Evolutionary conservation across 1,140 invertebrate species (phyloP), one percentile per base, ranked within the genome.

Genomic region (Aphelenchoides besseyi): DNA sequence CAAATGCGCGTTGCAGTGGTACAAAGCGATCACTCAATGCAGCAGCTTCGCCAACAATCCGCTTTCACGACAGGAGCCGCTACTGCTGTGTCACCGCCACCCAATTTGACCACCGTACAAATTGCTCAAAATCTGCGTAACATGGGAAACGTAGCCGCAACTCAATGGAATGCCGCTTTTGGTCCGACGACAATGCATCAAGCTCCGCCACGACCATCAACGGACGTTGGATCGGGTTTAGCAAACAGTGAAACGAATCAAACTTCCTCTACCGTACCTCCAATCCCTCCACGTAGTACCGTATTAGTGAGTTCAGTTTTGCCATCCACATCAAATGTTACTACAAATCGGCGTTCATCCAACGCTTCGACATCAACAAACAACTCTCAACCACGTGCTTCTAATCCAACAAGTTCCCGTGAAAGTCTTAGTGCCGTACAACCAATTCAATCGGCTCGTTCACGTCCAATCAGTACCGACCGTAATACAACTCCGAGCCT

Each of bases 11-110:
- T 77, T 80, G 75, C 69, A 82, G 81, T 82, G 23, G 81, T 85
- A 2, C 82, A 82, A 79, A 84, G 81, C 35, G 81, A 82, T 70
- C 81, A 82, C 36, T 85, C 82, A 5, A 74, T 71, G 29, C 83
- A 77, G 32, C 83, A 81, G 59, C 41, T 72, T 33, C 29, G 55
- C 30, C 71, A 74, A 72, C 59, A 48, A 72, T 5, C 26, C 0
- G 29, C n/a, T 23, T 32, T 66, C 63, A 18, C 63, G 48, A 33
- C 36, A 23, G 63, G n/a, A 37, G 32, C 63, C 26, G 5, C 5
- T 28, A n/a, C n/a, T n/a, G n/a, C n/a, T n/a, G 18, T 59, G 5
- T 59, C 55, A 28, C 55, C 55, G 5, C 55, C 55, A 8, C 55
- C 55, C 5, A 5, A 5, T 8, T 8, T 8, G 32, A 18, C 55